A percentile compares a stretch with the other conserved stretches of the same genome.
phyloP scores from a whole-genome alignment of 2,797 vertebrate species.

The Tokudaia tokunoshimensis region DNA sequence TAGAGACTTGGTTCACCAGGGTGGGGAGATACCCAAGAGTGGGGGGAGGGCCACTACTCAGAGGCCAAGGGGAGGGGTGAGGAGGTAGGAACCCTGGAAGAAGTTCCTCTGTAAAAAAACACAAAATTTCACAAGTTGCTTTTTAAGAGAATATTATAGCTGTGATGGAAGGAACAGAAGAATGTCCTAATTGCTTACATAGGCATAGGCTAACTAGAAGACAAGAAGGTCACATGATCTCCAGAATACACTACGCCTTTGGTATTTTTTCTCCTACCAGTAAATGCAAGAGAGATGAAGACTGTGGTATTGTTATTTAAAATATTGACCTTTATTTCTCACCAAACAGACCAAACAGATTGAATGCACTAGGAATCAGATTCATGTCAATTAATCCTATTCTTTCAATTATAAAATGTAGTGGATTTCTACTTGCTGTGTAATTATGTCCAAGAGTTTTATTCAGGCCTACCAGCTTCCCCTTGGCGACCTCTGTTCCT shows the following conservation, averaged over 20 bases:
- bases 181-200: not conserved
- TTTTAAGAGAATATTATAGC: constrained; percentile 4
- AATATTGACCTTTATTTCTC: constrained; percentile 71
- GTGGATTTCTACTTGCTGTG: constrained; percentile 63
- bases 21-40: not conserved
- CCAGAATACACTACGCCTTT: not conserved
- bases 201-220: constrained; percentile 62
- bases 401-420: constrained; percentile 75
- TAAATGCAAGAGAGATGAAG: constrained; percentile 51
- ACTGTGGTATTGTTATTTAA: constrained; percentile 66
- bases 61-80: not conserved
- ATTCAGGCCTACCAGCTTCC: too few species aligned
- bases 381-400: constrained; percentile 72
- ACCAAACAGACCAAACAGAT: constrained; percentile 70
- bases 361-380: constrained; percentile 58
- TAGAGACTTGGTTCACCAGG: not conserved
- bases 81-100: not conserved
- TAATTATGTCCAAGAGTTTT: constrained; percentile 67
- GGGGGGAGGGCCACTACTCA: not conserved
- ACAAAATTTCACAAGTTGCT: not conserved
- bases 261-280: constrained; percentile 64
- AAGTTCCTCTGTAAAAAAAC: constrained; percentile 33
- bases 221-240: constrained; percentile 57
- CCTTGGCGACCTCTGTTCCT: too few species aligned
- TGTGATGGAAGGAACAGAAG: not conserved